Evolutionary conservation across 92 coral and sea anemone genomes (phyloP), one percentile per base, ranked within the genome.

Genomic region (Zoanthus sociatus): DNA sequence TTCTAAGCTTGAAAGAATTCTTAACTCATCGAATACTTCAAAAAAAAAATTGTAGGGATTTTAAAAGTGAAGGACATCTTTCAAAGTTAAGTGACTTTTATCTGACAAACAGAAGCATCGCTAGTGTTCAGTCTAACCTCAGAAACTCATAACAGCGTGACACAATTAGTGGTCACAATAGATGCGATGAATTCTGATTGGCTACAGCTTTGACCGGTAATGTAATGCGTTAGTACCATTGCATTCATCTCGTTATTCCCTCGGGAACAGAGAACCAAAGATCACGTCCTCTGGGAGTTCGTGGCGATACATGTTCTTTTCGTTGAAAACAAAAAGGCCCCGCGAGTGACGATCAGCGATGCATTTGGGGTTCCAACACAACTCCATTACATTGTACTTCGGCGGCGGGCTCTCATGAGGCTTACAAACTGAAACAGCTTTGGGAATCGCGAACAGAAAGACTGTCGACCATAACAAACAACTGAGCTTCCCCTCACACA

Each of bases 211-310:
- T 87, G 54, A 51, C 60, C 61, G 51, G 77, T 76, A 51, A 73
- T 73, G 31, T 48, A 87, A 67, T 46, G 71, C 55, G 54, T 64
- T 86, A 54, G 83, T 32, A 82, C 20, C 76, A 61, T 37, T 69
- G 78, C 87, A 84, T 91, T 88, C 84, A 84, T 42, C 76, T 89
- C 93, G 84, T 33, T 83, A 93, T 91, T 94, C 98, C 98, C 98
- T 92, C 95, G 98, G 98, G 98, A 94, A 88, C 78, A 75, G 70
- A 91, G 87, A 73, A 78, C 91, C 72, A 78, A 85, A 84, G 78
- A 83, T 84, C 76, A 83, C 68, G 93, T 92, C 98, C 98, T 94
- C 87, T 55, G 98, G 98, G 98, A 94, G 93, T 94, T 94, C 90
- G 87, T 87, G 89, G 94, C 85, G 86, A 88, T 91, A 89, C 87